phyloP scores from a whole-genome alignment of 64 coral and sea anemone species.

The Astreopora myriophthalma region DNA sequence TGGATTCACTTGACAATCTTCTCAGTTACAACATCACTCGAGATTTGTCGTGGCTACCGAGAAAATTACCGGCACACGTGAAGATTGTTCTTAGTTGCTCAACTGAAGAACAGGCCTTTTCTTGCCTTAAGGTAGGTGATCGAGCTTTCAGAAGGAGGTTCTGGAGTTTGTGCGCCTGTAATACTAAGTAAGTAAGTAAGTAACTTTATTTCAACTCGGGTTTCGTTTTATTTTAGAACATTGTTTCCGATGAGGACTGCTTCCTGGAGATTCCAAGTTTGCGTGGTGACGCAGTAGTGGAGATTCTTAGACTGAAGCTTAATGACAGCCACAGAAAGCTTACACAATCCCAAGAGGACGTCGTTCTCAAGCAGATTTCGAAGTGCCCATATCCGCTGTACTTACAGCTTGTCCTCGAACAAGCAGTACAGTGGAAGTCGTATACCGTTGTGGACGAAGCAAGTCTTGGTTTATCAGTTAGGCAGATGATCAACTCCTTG shows the following conservation, averaged over 20 bases:
- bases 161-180: background rate
- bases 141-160: background rate
- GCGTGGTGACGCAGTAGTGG: background rate
- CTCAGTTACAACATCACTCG: conserved; percentile 70
- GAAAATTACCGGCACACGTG: conserved; percentile 83
- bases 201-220: background rate
- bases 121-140: conserved; percentile 46
- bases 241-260: conserved; percentile 28
- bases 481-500: conserved; percentile 60
- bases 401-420: conserved; percentile 78
- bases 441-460: conserved; percentile 58
- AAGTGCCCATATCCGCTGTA: conserved; percentile 65
- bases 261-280: conserved; percentile 72
- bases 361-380: conserved; percentile 53
- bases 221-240: background rate
- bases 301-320: conserved; percentile 64
- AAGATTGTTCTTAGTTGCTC: conserved; percentile 78
- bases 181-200: background rate
- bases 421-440: conserved; percentile 75
- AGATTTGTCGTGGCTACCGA: conserved; percentile 87
- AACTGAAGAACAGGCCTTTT: conserved; percentile 54
- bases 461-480: conserved; percentile 39
- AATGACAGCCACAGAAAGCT: conserved; percentile 58
- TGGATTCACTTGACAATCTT: conserved; percentile 90
- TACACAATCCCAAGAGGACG: conserved; percentile 58